Evolutionary conservation across 2,888 invertebrate species (phyloP), one percentile per base, ranked within the genome.

Genomic region (Luperina nickerlii): DNA sequence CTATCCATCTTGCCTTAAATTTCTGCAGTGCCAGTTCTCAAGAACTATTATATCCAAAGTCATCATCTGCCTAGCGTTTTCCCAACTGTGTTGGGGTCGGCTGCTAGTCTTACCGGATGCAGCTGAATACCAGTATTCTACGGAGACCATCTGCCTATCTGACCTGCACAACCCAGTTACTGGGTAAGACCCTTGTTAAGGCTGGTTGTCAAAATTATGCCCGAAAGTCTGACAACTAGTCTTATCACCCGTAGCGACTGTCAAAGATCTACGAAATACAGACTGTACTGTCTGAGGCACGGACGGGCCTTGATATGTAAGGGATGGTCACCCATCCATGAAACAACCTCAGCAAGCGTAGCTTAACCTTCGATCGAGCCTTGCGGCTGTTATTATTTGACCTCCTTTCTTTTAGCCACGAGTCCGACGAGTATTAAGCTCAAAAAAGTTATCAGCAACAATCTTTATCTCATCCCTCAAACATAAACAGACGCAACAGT

Each of bases 401-500:
- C 24, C 5, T 13, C 2, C 7, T 11, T 45, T 45, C 45, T 2
- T 45, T 45, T 45, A 54, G 20, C 20, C 15, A n/a, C 0, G 5
- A 60, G 2, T 6, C 0, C 11, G 32, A 66, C n/a, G n/a, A 38
- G 9, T n/a, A 38, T 62, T 32, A 3, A 15, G 5, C 3, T 24
- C 0, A 27, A 45, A n/a, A 74, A 51, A 18, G 0, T 18, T 24
- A 76, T 38, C 27, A 5, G 24, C 1, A 24, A 57, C 20, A 20
- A 69, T 51, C 13, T 45, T 42, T 32, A 77, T 51, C 13, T n/a
- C 15, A 27, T 42, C 5, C 18, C 15, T 18, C 38, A 74, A 74
- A 65, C 45, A 65, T 38, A 74, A 54, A 79, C 67, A 67, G 82
- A 38, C 24, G 32, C 62, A 6, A 24, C 73, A 32, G 69, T 76